These are phyloP conservation scores for Pampus argenteus DNA, from an alignment of 2,797 vertebrate genomes.

Conservation along the genomic window DNA sequence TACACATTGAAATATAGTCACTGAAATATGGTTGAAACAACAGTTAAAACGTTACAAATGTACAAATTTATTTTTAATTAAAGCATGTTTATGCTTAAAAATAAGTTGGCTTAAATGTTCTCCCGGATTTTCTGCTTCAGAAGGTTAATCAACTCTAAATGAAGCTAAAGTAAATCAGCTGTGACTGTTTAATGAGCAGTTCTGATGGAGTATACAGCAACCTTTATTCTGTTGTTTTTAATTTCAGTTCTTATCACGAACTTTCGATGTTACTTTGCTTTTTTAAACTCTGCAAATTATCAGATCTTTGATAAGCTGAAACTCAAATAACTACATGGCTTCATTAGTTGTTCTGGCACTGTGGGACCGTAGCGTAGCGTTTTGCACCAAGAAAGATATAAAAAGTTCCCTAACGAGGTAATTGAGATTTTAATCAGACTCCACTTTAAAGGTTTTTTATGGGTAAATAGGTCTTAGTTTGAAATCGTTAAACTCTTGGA, in stretches of 20 bases:
- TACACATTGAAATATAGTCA: neutral
- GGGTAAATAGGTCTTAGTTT: neutral
- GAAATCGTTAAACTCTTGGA: neutral
- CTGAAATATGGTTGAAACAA: neutral
- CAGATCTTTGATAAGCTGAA: neutral
- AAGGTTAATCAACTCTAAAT: no score
- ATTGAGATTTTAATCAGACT: constrained; percentile 15
- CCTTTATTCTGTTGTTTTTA: constrained; percentile 5
- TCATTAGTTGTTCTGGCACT: neutral
- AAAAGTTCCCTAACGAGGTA: constrained; percentile 21
- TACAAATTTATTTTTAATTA: constrained; percentile 1
- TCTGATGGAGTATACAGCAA: no score
- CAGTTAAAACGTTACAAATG: neutral
- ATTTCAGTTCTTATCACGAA: neutral
- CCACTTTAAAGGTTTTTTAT: constrained; percentile 4
- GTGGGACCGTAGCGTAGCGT: neutral
- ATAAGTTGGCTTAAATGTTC: no score
- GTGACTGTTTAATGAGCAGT: no score
- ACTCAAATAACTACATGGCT: neutral
- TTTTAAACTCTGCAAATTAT: no score
- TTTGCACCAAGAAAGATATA: neutral
- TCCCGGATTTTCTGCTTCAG: no score
- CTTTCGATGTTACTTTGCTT: neutral
- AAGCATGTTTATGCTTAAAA: no score
- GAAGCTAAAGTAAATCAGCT: no score